Conservation (phyloP, 2,113 vertebrate genomes). For the Macrotus californicus region DNA sequence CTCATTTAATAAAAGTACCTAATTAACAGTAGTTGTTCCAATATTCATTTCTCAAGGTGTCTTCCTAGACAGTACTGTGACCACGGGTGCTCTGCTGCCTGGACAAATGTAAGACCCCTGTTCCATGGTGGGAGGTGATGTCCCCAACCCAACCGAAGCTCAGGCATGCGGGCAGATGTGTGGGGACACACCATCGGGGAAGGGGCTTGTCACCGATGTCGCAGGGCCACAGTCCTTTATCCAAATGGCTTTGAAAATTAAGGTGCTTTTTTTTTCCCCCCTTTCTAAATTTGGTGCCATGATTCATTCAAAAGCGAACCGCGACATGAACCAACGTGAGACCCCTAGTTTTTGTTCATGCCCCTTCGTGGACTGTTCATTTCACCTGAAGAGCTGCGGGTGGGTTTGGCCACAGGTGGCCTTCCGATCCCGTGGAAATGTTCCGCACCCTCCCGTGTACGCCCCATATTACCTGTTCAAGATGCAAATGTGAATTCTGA, state of each 20-base stretch:
- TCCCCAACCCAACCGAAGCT: rapidly evolving
- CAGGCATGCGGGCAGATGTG: not conserved
- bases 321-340: not conserved
- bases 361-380: not conserved
- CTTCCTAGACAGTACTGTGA: not conserved
- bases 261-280: not conserved
- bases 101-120: not conserved
- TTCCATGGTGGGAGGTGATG: not conserved
- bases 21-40: not conserved
- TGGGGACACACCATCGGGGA: rapidly evolving
- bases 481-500: not conserved
- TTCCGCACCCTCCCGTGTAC: not conserved
- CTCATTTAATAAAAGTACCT: not conserved
- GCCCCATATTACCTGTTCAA: not conserved
- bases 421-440: not conserved
- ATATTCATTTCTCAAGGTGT: not conserved
- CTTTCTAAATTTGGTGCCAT: not conserved
- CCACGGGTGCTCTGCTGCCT: not conserved
- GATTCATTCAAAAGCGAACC: not conserved
- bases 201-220: not conserved
- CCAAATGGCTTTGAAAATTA: not conserved
- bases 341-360: not conserved
- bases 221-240: not conserved
- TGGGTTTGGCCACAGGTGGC: not conserved
- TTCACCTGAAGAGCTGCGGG: not conserved